Base-by-base conservation (phyloP, 2,113 vertebrate species). In the Rhinolophus ferrumequinum region DNA sequence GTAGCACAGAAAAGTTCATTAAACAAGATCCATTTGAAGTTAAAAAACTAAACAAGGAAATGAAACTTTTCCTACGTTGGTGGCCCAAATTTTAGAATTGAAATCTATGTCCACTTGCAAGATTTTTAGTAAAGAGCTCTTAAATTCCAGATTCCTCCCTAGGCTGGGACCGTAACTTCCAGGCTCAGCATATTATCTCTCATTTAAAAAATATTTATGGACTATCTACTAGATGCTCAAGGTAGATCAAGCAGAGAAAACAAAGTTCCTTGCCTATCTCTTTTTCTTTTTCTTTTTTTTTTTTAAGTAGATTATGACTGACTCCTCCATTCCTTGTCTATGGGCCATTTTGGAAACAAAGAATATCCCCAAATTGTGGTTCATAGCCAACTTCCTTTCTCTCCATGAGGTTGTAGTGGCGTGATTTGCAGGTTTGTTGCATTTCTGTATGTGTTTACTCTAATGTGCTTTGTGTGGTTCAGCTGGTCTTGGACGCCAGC, bases 271-370 rank as follows among this genome's bases (percentile, higher is more conserved):
- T 54, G 52, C 52, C 52, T 16, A 3, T 15, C 52, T 16, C 3
- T 15, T 18, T 54, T 38, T 15, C 24, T 67, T 72, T 54, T 41
- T 41, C 41, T 41, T 41, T 41, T 83, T 52, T 41, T 41, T 41
- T 83, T 52, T 38, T 26, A 79, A 33, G 12, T 56, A 54, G 4
- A 44, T 19, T 69, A 35, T 22, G 13, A 72, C 60, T n/a, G 19
- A 64, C 10, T 56, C 35, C 62, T 66, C 8, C 14, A 21, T 62
- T 77, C 8, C 33, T 50, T 52, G 38, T 41, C 41, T 28, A 6
- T 52, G 66, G 93, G 35, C 44, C 83, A 13, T 93, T 75, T 38
- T 70, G 15, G 66, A 90, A 90, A 52, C 26, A 92, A 77, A 94
- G 50, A 56, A 8, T 44, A 56, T 75, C 52, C 26, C 21, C 19